Evolutionary conservation across 2,797 vertebrate species (phyloP), one percentile per base, ranked within the genome.

Genomic region (Serranus cabrilla): DNA sequence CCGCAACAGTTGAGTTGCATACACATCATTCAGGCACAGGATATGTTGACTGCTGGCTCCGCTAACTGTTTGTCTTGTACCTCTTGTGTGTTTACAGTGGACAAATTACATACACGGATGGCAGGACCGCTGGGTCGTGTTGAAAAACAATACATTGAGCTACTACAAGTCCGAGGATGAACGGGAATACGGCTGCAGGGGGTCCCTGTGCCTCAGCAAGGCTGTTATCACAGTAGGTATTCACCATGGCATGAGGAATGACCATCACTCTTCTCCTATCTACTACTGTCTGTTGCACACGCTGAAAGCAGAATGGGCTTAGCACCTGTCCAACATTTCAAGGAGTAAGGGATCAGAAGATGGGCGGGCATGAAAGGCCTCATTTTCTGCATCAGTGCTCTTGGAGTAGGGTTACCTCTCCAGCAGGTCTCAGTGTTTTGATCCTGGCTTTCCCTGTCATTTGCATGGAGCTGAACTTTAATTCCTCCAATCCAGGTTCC

Each of bases 31-130:
- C 3, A 43, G 5, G 2, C 3, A 57, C 7, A 34, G n/a, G 40
- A 10, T 56, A 4, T 62, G 11, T 54, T 64, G 14, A 18, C 56
- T 65, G 59, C 49, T 9, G 20, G 42, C 39, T 23, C 13, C 11
- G 12, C 40, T 66, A 17, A 64, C 37, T 42, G 7, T 46, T 20
- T 64, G 56, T 62, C 7, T 27, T 78, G 13, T 52, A 1, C 14
- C 16, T 62, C 7, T 49, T 54, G 20, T 85, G 58, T 87, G 70
- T 76, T 86, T 86, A 39, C 85, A 99, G 98, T 99, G 98, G 98
- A 99, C 98, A 82, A 99, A 99, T 87, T 99, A 99, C 90, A 99
- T 99, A 85, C 98, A 99, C 87, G 98, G 98, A 3, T 99, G 98
- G 98, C 98, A 99, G 90, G 97, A 99, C 92, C 95, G 98, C 78